A percentile compares a stretch with the other conserved stretches of the same genome.
These are phyloP conservation scores for Cryptocephalus moraei DNA, from an alignment of 2,888 invertebrate genomes.

Conservation along the genomic window DNA sequence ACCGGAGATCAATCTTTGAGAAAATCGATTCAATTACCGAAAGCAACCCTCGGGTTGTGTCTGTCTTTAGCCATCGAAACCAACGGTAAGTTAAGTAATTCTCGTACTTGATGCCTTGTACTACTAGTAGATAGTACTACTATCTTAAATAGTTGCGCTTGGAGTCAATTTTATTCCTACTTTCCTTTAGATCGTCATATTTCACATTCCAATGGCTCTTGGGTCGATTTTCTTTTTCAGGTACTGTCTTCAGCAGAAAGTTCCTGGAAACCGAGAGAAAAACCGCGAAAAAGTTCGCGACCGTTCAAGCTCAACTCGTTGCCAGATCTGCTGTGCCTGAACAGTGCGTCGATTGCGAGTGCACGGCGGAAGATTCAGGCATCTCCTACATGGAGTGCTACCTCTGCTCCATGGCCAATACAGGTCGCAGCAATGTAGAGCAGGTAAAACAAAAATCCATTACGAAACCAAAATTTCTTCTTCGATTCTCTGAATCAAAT, in stretches of 20 bases:
- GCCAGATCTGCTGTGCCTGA: conserved; percentile 51
- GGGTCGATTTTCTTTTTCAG: conserved; percentile 22
- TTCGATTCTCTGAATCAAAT: neutral
- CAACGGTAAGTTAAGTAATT: conserved; percentile 49
- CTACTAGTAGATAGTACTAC: too few relatives aligned
- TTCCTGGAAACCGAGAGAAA: conserved; percentile 48
- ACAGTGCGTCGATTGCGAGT: conserved; percentile 57
- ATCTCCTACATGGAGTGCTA: conserved; percentile 56
- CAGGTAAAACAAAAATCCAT: conserved; percentile 7
- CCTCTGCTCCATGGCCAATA: conserved; percentile 38
- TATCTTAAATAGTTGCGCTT: too few relatives aligned
- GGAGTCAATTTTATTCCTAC: too few relatives aligned
- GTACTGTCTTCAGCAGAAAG: conserved; percentile 52
- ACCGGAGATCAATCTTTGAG: conserved; percentile 63
- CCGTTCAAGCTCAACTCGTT: conserved; percentile 56
- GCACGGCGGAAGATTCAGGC: conserved; percentile 55
- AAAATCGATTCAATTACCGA: conserved; percentile 65
- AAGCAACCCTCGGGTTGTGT: conserved; percentile 66
- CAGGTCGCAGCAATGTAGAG: conserved; percentile 15
- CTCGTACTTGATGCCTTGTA: too few relatives aligned
- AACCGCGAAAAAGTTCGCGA: conserved; percentile 51
- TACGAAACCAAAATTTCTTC: too few relatives aligned
- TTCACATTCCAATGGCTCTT: too few relatives aligned
- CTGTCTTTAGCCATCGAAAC: conserved; percentile 75
- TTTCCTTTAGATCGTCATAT: too few relatives aligned